Evolutionary conservation across 2,888 invertebrate genomes (phyloP).

Genomic region (Tipula lateralis): DNA sequence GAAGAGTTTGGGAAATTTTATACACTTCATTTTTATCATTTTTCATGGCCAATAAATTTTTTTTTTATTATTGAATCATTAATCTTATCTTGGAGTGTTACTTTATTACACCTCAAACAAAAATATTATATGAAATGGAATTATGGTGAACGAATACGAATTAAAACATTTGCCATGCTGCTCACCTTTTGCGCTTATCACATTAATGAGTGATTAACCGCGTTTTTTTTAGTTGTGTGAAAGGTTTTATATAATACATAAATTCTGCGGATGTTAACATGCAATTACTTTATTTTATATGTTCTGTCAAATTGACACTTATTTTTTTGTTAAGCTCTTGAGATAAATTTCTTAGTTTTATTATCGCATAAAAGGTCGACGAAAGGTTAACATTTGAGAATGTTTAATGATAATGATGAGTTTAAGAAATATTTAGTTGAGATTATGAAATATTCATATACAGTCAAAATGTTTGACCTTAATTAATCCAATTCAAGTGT

Average conservation of each 20-base stretch:
- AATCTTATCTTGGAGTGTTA: slow-evolving; percentile 13
- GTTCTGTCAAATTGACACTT: background rate
- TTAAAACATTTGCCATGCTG: background rate
- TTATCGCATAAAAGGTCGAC: background rate
- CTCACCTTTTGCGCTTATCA: background rate
- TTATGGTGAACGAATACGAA: background rate
- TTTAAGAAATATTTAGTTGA: background rate
- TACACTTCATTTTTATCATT: background rate
- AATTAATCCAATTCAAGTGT: background rate
- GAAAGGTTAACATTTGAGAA: background rate
- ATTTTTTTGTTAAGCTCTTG: background rate
- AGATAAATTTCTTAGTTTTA: background rate
- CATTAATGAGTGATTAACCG: background rate
- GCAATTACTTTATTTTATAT: background rate
- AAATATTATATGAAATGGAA: background rate
- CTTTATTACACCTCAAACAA: background rate
- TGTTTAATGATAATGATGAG: background rate
- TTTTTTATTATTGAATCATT: slow-evolving; percentile 1
- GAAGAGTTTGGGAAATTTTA: background rate
- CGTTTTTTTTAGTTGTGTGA: background rate
- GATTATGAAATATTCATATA: background rate
- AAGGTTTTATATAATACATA: background rate
- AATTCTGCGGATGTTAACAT: background rate
- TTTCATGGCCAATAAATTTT: slow-evolving; percentile 19
- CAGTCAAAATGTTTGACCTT: slow-evolving; percentile 15